phyloP scores from a whole-genome alignment of 2,113 vertebrate genomes.

The Rhabdomys dilectus region DNA sequence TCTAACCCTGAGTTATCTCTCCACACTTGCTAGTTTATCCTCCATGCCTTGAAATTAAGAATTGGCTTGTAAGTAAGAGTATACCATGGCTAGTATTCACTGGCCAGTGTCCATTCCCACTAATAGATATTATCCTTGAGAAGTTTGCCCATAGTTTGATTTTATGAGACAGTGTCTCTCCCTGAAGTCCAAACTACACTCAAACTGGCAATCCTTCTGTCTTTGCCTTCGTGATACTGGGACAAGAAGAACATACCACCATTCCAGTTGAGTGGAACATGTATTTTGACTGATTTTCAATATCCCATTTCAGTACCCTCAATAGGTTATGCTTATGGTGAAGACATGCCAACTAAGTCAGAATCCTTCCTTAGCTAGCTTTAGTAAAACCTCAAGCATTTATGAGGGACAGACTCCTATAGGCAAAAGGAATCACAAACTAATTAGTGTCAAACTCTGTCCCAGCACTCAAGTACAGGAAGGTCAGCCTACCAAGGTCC shows the following conservation, averaged over 20 bases:
- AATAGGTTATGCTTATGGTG: neutral
- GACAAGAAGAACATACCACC: neutral
- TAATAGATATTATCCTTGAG: neutral
- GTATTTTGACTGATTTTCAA: constrained; percentile 21
- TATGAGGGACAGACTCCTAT: constrained; percentile 61
- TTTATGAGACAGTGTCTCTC: neutral
- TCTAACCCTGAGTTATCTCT: neutral
- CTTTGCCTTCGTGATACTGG: neutral
- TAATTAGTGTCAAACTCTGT: constrained; percentile 70
- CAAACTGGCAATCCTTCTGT: neutral
- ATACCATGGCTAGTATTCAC: neutral
- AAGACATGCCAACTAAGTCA: constrained; percentile 18
- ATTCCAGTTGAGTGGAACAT: no score
- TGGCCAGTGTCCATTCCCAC: neutral
- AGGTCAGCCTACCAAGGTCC: constrained; percentile 73
- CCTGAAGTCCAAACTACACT: neutral
- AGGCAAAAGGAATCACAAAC: constrained; percentile 80
- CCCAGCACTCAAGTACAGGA: constrained; percentile 54
- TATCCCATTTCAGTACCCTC: constrained; percentile 20
- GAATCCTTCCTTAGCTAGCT: constrained; percentile 74
- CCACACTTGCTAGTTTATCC: no score
- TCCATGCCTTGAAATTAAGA: neutral
- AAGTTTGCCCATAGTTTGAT: neutral
- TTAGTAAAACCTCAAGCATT: constrained; percentile 71
- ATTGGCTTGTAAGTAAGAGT: neutral